A percentile compares a stretch with the other conserved stretches of the same genome.
Evolutionary conservation across 2,888 invertebrate species (phyloP).

Genomic region (Tetramorium bicarinatum): DNA sequence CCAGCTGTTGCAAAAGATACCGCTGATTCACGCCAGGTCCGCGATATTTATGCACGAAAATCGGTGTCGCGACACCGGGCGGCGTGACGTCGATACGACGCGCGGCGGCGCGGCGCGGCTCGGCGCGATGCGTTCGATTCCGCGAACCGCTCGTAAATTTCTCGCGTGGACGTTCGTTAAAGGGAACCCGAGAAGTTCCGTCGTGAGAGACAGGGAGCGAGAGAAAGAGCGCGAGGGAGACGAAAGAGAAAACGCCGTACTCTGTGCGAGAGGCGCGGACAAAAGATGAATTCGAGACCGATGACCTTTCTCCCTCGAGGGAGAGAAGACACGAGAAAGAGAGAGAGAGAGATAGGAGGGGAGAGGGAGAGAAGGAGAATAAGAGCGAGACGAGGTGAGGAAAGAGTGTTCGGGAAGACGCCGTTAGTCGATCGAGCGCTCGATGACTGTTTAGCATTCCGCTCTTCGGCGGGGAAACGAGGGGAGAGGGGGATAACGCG

Average conservation of each 20-base stretch:
- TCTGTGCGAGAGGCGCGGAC: conserved; percentile 59
- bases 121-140: conserved; percentile 58
- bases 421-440: conserved; percentile 75
- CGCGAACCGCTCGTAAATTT: conserved; percentile 50
- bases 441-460: conserved; percentile 74
- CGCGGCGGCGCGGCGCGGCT: conserved; percentile 28
- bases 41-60: conserved; percentile 24
- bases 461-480: conserved; percentile 45
- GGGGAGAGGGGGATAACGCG: conserved; percentile 64
- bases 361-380: conserved; percentile 4
- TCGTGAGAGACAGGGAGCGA: conserved; percentile 40
- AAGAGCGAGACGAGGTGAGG: conserved; percentile 64
- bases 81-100: conserved; percentile 41
- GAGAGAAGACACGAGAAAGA: conserved; percentile 45
- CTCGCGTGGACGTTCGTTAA: conserved; percentile 46
- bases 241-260: conserved; percentile 39
- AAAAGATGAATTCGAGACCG: conserved; percentile 76
- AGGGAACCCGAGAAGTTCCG: conserved; percentile 14
- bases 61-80: conserved; percentile 46
- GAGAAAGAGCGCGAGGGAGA: neutral
- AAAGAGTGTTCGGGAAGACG: conserved; percentile 72
- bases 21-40: neutral
- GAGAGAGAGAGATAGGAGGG: conserved; percentile 1
- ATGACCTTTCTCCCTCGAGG: conserved; percentile 73
- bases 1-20: conserved; percentile 9